Base-by-base conservation (phyloP, 2,888 invertebrate species). In the Hedya salicella region DNA sequence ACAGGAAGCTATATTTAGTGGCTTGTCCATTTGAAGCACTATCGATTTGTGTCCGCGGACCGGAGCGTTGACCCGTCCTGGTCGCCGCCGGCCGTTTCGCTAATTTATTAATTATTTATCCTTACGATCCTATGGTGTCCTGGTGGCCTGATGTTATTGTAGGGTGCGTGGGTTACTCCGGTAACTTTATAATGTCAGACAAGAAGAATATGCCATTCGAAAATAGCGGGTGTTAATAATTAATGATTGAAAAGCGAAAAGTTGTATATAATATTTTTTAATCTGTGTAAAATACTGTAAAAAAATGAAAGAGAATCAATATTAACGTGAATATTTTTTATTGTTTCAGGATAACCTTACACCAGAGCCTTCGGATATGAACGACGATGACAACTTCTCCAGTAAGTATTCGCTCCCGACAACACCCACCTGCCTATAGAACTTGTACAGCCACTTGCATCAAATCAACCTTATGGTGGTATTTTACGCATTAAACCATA, bases 291-390 rank as follows among this genome's bases (percentile, higher is more conserved):
- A 25, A 6, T 25, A 6, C 25, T 25, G 6, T 25, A 25, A 25
- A 25, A 25, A 6, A 25, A 25, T 4, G 5, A 6, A 6, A 6
- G 25, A 25, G 4, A n/a, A 25, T 25, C 4, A 25, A 6, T 25
- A 6, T 6, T 25, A 2, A 25, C 25, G 25, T 25, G n/a, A 25
- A 6, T 25, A 6, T 25, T 78, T 78, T 78, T 70, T 69, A 74
- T 92, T 90, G 86, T 95, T 95, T 8, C 94, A 95, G 95, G 95
- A 95, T 79, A 95, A 95, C 77, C 87, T 95, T 73, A 95, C 95
- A 39, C 94, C 95, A 30, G 95, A 95, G 78, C 95, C 95, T 8
- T 90, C 93, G 3, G 95, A 95, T 75, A 94, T 94, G 85, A 94
- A 93, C 73, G 95, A 95, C 73, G 95, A 95, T 71, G 95, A 95